Base-by-base conservation (phyloP, 1,140 invertebrate species). In the Formica exsecta region DNA sequence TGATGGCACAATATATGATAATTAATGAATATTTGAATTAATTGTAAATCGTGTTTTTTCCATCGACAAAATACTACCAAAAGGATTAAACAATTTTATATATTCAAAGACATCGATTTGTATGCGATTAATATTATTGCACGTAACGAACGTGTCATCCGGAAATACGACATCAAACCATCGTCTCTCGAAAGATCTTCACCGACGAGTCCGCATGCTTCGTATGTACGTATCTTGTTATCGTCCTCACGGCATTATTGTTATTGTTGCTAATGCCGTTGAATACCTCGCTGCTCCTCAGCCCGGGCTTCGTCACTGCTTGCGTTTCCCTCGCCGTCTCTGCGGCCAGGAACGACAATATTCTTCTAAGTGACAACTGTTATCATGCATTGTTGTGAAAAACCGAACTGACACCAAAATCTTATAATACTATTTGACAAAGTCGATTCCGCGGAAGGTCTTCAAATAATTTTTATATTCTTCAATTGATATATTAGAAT, bases 141-240 rank as follows among this genome's bases (percentile, higher is more conserved):
- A 29, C 5, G 36, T 51, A 29, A 32, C 64, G 4, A 77, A 65
- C 25, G 36, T 41, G 36, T 41, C 25, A 44, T 61, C 36, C 48
- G 44, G 19, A n/a, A 32, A 16, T 61, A 54, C 75, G 54, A 71
- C 80, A 94, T 95, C 93, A 96, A 76, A 96, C 95, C n/a, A 95
- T 95, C 64, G 95, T 96, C 74, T 96, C 95, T 6, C 95, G 94
- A 79, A 96, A 96, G 62, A 96, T 95, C 80, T 95, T 95, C 48
- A 95, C 95, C 51, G 95, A 93, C n/a, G 95, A 95, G 48, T 95
- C 95, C 6, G 95, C 94, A 80, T 95, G 95, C 81, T 94, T 95
- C 44, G 96, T 95, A 85, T 96, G 95, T 77, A 96, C 95, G 86
- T 96, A 96, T 38, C 95, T 94, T n/a, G 95, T 96, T 77, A 95